phyloP scores from a whole-genome alignment of 2,888 invertebrate species.

The Hypomecis atomaria region DNA sequence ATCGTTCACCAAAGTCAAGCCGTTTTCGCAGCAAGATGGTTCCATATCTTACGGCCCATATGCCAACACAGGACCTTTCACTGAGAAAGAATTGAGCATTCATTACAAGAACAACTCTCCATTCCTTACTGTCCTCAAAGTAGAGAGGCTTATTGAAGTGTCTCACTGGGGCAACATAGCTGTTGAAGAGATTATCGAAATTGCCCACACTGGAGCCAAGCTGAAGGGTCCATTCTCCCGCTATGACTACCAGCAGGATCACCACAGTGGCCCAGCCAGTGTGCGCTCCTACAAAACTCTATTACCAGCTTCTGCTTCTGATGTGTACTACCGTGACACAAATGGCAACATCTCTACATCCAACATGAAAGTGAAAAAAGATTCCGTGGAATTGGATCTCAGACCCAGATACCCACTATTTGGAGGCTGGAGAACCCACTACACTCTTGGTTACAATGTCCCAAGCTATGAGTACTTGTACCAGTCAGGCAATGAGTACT shows the following conservation, averaged over 20 bases:
- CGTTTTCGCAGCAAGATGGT: constrained; percentile 90
- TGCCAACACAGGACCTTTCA: constrained; percentile 86
- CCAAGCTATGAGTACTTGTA: constrained; percentile 98
- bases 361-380: constrained; percentile 93
- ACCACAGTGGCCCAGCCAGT: constrained; percentile 93
- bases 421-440: constrained; percentile 99
- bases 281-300: constrained; percentile 96
- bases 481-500: constrained; percentile 90
- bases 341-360: constrained; percentile 99
- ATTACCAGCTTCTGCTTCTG: constrained; percentile 94
- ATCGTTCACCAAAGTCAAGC: constrained; percentile 92
- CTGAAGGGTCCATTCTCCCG: constrained; percentile 98
- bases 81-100: constrained; percentile 87
- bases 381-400: constrained; percentile 97
- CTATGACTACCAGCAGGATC: constrained; percentile 98
- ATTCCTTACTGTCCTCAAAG: constrained; percentile 95
- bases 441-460: constrained; percentile 98
- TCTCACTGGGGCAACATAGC: constrained; percentile 99
- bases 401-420: constrained; percentile 98
- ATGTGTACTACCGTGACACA: constrained; percentile 98
- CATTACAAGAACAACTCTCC: constrained; percentile 99
- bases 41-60: constrained; percentile 96
- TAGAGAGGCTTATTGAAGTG: constrained; percentile 96
- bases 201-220: constrained; percentile 96
- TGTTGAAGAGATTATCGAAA: constrained; percentile 96